These are phyloP conservation scores for Cyclina sinensis DNA, from an alignment of 1,140 invertebrate genomes.

Conservation along the genomic window DNA sequence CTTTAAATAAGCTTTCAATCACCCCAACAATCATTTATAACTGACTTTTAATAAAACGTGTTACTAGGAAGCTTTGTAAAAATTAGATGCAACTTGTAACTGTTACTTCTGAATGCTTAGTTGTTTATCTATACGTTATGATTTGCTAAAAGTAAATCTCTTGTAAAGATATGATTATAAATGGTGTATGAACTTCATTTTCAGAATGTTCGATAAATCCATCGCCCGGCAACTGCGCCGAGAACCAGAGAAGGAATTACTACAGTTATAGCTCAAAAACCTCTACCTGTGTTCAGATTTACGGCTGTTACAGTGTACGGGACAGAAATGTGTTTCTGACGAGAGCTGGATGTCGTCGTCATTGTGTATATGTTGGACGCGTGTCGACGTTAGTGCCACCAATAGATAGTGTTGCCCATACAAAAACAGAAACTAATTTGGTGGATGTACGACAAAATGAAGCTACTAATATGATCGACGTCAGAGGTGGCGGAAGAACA, in stretches of 20 bases:
- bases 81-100: too few species aligned
- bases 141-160: not conserved
- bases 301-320: conserved; percentile 58
- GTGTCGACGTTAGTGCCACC: not conserved
- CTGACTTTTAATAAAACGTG: too few species aligned
- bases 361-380: not conserved
- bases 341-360: not conserved
- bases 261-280: conserved; percentile 60
- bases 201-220: conserved; percentile 59
- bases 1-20: too few species aligned
- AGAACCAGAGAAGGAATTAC: conserved; percentile 21
- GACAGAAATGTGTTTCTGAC: conserved; percentile 55
- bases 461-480: conserved; percentile 13
- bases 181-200: not conserved
- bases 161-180: too few species aligned
- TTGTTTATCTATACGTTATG: not conserved
- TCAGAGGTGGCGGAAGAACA: not conserved
- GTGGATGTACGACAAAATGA: conserved; percentile 22
- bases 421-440: not conserved
- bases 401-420: not conserved
- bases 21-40: too few species aligned
- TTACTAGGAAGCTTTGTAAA: too few species aligned
- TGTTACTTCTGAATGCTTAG: too few species aligned
- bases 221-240: conserved; percentile 36
- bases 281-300: conserved; percentile 38